Percentiles rank a stretch among this genome's conserved stretches.
Conservation (phyloP, 2,113 vertebrate genomes). For the Jacana jacana region DNA sequence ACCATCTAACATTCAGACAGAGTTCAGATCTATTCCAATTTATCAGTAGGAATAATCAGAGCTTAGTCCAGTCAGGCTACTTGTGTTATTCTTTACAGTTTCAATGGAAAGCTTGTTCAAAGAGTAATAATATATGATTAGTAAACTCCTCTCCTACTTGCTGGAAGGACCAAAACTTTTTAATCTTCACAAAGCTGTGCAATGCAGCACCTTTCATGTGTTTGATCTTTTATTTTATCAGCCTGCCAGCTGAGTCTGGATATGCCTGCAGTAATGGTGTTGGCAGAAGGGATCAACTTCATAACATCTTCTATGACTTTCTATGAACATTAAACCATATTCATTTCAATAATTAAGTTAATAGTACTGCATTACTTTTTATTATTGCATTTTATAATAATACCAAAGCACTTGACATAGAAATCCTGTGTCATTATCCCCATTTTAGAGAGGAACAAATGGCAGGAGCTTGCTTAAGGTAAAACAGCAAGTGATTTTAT, state of each 20-base stretch:
- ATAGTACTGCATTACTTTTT: neutral
- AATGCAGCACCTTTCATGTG: neutral
- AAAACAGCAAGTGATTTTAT: neutral
- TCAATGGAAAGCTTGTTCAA: neutral
- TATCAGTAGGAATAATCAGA: slow-evolving; percentile 33
- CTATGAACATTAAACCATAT: neutral
- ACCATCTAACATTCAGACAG: neutral
- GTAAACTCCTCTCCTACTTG: neutral
- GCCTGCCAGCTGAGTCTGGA: neutral
- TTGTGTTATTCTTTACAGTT: slow-evolving; percentile 9
- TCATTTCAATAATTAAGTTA: neutral
- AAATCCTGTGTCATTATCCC: neutral
- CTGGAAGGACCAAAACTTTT: neutral
- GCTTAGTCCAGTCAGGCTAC: neutral
- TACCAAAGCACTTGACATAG: neutral
- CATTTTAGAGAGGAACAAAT: neutral
- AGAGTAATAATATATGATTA: neutral
- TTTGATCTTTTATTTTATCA: neutral
- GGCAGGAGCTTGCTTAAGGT: neutral
- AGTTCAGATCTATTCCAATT: neutral
- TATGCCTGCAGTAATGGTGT: neutral
- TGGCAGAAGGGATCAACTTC: neutral
- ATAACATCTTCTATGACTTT: neutral
- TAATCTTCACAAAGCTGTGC: neutral
- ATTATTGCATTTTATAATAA: neutral